These are phyloP conservation scores for Cydia pomonella DNA, from an alignment of 1,140 invertebrate genomes.

Conservation along the genomic window DNA sequence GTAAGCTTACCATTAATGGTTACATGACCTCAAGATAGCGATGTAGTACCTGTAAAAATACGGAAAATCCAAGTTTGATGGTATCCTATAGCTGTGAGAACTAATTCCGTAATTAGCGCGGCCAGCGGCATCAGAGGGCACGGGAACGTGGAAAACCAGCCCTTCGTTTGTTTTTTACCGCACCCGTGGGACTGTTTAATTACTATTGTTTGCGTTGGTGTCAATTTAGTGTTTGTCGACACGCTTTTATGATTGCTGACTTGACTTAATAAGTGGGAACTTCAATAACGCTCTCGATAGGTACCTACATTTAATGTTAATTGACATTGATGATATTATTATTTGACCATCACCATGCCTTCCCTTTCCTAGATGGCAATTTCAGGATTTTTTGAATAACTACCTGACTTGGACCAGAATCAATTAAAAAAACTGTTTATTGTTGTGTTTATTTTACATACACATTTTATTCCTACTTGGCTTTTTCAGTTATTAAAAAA, in stretches of 20 bases:
- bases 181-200: constrained; percentile 73
- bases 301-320: not conserved
- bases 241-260: constrained; percentile 28
- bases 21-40: not conserved
- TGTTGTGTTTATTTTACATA: no score
- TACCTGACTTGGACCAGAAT: no score
- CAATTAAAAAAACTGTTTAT: no score
- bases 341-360: not conserved
- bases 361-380: not conserved
- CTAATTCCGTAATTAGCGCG: constrained; percentile 75
- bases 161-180: constrained; percentile 50
- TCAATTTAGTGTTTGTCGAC: constrained; percentile 27
- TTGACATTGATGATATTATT: not conserved
- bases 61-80: not conserved
- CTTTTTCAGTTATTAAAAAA: no score
- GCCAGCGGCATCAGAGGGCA: constrained; percentile 65
- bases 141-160: constrained; percentile 53
- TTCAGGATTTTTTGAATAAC: no score
- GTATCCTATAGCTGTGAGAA: constrained; percentile 73
- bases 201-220: constrained; percentile 54
- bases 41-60: not conserved
- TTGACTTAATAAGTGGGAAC: constrained; percentile 32
- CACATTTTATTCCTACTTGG: no score
- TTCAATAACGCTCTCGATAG: constrained; percentile 11
- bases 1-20: not conserved